Evolutionary conservation across 1,140 invertebrate genomes (phyloP), one percentile per base, ranked within the genome.

Genomic region (Drosophila takahashii): DNA sequence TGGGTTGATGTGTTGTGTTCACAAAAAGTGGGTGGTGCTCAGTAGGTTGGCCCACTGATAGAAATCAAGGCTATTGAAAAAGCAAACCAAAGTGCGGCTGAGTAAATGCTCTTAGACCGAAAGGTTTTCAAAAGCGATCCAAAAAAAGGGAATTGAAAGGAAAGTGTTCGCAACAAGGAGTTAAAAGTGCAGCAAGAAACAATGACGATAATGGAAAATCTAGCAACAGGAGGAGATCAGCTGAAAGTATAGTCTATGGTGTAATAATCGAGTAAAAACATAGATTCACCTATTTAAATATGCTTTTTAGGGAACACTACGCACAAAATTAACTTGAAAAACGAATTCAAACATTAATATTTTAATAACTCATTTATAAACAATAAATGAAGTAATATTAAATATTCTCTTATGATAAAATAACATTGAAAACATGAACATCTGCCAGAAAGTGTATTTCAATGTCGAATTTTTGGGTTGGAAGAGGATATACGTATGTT

Each of bases 81-180:
- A 34, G 59, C 22, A 10, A 29, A 8, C 32, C 22, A 18, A 22
- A 48, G 62, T 48, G 62, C 22, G 42, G 62, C 26, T 37, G 34
- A 34, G 34, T 44, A 42, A 32, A 65, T 65, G 37, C 57, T 62
- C 59, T 62, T 11, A 59, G 59, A 13, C 13, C 53, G n/a, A 61
- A 61, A 58, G 59, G 53, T 61, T 61, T 10, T 16, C 26, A 60
- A 61, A 59, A 37, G 59, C 59, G 59, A 29, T 58, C 52, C 4
- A 39, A 41, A 22, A 39, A 37, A 3, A 18, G 0, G n/a, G 27
- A 26, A n/a, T 26, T 11, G 27, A 50, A 50, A 32, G 9, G 27
- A 39, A 41, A 39, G 4, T 15, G 16, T 15, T 15, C 26, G n/a
- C 9, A 39, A 41, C 26, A 29, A 13, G 11, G 4, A 59, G 26